Percentiles rank a stretch among this genome's conserved stretches.
Evolutionary conservation across 2,888 invertebrate genomes (phyloP).

Genomic region (Athalia circularis): DNA sequence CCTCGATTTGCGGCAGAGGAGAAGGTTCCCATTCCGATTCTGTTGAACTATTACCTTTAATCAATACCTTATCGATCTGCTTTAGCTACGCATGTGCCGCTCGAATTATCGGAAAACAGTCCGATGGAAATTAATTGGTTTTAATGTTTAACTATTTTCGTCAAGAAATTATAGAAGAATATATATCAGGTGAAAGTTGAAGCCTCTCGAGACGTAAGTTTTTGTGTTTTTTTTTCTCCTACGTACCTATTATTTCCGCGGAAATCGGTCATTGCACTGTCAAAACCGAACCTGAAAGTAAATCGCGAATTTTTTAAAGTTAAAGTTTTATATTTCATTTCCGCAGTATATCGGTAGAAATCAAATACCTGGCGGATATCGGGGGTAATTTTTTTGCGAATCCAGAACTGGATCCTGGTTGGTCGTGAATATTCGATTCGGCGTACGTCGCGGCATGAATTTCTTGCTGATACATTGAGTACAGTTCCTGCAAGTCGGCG

Average conservation of each 20-base stretch:
- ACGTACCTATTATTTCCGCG: slow-evolving; percentile 38
- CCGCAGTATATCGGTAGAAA: background rate
- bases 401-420: slow-evolving; percentile 66
- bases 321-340: slow-evolving; percentile 12
- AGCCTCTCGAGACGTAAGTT: background rate
- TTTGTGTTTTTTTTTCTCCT: background rate
- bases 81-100: slow-evolving; percentile 27
- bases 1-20: slow-evolving; percentile 67
- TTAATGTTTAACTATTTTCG: no score
- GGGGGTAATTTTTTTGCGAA: slow-evolving; percentile 79
- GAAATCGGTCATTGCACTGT: slow-evolving; percentile 21
- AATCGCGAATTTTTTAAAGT: background rate
- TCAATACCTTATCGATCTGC: slow-evolving; percentile 36
- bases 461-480: slow-evolving; percentile 90
- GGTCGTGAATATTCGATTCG: slow-evolving; percentile 78
- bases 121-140: no score
- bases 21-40: slow-evolving; percentile 67
- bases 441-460: slow-evolving; percentile 88
- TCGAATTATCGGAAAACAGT: background rate
- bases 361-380: slow-evolving; percentile 70
- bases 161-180: no score
- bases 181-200: no score
- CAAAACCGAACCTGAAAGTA: slow-evolving; percentile 27
- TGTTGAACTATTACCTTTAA: slow-evolving; percentile 60
- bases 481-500: slow-evolving; percentile 86